These are phyloP conservation scores for Uropetala carovei DNA, from an alignment of 2,888 invertebrate species.

Conservation along the genomic window DNA sequence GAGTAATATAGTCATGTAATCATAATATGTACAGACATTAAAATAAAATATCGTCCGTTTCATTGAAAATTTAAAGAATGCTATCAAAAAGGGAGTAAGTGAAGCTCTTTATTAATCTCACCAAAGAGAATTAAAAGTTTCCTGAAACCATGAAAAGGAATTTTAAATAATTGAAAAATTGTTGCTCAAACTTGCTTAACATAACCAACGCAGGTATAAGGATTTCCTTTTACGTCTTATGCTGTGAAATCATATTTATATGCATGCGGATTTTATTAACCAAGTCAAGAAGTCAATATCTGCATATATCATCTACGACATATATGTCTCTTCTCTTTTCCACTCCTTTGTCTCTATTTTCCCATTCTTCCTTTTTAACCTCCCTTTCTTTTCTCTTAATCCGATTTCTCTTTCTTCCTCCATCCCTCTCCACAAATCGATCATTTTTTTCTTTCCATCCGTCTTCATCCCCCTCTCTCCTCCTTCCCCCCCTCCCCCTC, in stretches of 20 bases:
- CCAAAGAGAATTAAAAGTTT: no score
- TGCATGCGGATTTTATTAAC: neutral
- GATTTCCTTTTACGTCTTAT: neutral
- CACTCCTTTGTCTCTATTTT: neutral
- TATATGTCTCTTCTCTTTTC: neutral
- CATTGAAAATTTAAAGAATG: no score
- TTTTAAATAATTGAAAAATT: no score
- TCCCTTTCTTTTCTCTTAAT: neutral
- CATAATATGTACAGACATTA: no score
- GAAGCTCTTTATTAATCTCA: no score
- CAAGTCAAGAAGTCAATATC: neutral
- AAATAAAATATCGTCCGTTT: no score
- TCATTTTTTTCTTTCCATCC: neutral
- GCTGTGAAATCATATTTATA: neutral
- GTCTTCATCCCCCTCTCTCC: neutral
- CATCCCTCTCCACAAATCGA: neutral
- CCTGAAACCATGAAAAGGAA: no score
- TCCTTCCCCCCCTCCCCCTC: neutral
- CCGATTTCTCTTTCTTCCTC: neutral
- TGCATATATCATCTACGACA: neutral
- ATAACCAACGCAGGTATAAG: no score
- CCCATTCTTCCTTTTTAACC: neutral
- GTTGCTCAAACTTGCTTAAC: no score
- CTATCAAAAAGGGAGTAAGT: no score
- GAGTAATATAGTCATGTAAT: no score